Conservation (phyloP, 2,888 invertebrate species). For the Hylaea fasciaria region DNA sequence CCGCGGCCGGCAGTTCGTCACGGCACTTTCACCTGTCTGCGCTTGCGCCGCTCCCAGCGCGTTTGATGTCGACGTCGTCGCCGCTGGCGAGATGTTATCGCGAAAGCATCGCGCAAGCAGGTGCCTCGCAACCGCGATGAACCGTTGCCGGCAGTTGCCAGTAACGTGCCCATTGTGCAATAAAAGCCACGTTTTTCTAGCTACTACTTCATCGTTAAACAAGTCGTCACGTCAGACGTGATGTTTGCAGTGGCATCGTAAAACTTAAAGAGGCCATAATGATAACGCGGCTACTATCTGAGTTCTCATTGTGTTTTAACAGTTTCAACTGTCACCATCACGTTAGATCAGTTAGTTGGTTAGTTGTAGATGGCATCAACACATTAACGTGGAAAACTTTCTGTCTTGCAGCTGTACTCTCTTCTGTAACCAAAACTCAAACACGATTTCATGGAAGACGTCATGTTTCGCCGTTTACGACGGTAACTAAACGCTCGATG, state of each 20-base stretch:
- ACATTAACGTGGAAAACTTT: constrained; percentile 18
- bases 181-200: constrained; percentile 14
- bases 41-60: constrained; percentile 43
- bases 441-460: constrained; percentile 14
- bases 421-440: constrained; percentile 15
- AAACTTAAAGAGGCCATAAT: constrained; percentile 25
- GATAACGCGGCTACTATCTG: not conserved
- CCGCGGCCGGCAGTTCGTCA: constrained; percentile 50
- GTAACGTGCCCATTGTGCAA: constrained; percentile 27
- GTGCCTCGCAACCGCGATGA: constrained; percentile 20
- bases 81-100: constrained; percentile 33
- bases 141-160: constrained; percentile 21
- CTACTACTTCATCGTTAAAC: constrained; percentile 22
- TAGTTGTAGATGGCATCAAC: constrained; percentile 6
- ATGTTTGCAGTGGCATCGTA: constrained; percentile 21
- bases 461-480: constrained; percentile 10
- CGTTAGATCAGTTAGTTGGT: constrained; percentile 1
- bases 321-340: constrained; percentile 3
- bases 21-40: constrained; percentile 73
- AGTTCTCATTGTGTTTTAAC: constrained; percentile 7
- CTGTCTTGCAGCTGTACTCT: constrained; percentile 16
- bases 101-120: constrained; percentile 8
- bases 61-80: constrained; percentile 31
- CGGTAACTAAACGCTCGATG: constrained; percentile 6
- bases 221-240: constrained; percentile 20